Conservation (phyloP, 2,113 vertebrate species). For the Daubentonia madagascariensis region DNA sequence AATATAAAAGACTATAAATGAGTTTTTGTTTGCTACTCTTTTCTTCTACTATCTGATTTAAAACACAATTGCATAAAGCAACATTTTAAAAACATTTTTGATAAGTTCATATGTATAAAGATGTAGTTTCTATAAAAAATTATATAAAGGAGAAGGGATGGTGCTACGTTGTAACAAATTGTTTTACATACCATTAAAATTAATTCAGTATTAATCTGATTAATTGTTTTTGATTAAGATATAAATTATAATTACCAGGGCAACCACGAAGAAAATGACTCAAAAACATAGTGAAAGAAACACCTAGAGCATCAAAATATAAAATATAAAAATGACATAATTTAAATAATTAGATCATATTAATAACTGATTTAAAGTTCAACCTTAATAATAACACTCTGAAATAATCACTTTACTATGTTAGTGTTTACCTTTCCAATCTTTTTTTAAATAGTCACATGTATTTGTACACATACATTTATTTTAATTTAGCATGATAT, state of each 20-base stretch:
- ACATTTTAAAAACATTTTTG: not conserved
- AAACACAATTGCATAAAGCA: not conserved
- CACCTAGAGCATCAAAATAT: not conserved
- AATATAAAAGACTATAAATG: not conserved
- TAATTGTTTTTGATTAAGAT: not conserved
- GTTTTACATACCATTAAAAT: not conserved
- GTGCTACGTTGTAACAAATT: not conserved
- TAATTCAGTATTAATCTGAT: not conserved
- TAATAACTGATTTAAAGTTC: not conserved
- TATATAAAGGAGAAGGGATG: not conserved
- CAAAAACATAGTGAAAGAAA: not conserved
- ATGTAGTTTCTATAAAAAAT: not conserved
- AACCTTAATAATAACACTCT: not conserved
- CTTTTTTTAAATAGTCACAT: not conserved
- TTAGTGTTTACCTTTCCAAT: not conserved
- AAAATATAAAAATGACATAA: not conserved
- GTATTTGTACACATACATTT: not conserved
- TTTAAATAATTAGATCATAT: not conserved
- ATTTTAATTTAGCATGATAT: not conserved
- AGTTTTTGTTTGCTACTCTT: not conserved
- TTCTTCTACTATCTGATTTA: not conserved
- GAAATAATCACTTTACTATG: not conserved
- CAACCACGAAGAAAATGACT: not conserved
- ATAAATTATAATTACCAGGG: not conserved
- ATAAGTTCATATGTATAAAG: not conserved